These are phyloP conservation scores for Diploscapter pachys DNA, from an alignment of 1,140 invertebrate genomes.

Conservation along the genomic window DNA sequence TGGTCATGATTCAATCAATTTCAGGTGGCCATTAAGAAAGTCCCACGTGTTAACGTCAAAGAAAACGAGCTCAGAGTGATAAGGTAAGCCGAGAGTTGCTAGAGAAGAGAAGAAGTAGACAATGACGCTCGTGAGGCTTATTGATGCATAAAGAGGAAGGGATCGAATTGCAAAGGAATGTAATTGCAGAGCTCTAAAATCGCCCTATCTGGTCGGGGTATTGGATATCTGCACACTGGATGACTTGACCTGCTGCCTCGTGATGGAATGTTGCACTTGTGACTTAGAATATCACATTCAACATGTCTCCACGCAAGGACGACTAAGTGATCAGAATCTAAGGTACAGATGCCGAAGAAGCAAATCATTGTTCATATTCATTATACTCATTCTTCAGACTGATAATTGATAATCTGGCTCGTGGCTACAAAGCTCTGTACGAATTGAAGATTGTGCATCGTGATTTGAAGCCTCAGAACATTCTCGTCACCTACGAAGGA, in stretches of 20 bases:
- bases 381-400: conserved; percentile 31
- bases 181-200: conserved; percentile 32
- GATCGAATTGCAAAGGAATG: neutral
- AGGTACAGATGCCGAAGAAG: conserved; percentile 12
- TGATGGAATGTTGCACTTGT: conserved; percentile 52
- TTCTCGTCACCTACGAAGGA: conserved; percentile 40
- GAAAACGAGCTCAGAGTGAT: conserved; percentile 27
- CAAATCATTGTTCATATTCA: neutral
- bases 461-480: conserved; percentile 58
- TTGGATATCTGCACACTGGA: conserved; percentile 49
- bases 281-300: conserved; percentile 49
- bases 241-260: conserved; percentile 43
- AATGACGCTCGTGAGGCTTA: conserved; percentile 32
- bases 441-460: conserved; percentile 53
- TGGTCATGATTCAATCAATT: conserved; percentile 15
- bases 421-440: conserved; percentile 52
- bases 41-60: conserved; percentile 41
- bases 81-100: conserved; percentile 27
- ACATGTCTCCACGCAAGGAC: conserved; percentile 24
- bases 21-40: conserved; percentile 39
- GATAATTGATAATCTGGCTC: conserved; percentile 48
- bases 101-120: conserved; percentile 36
- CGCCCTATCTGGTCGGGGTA: conserved; percentile 42
- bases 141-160: neutral
- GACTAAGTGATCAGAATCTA: conserved; percentile 32